Evolutionary conservation across 2,888 invertebrate species (phyloP), one percentile per base, ranked within the genome.

Genomic region (Pseudococcus jackbeardsleyi): DNA sequence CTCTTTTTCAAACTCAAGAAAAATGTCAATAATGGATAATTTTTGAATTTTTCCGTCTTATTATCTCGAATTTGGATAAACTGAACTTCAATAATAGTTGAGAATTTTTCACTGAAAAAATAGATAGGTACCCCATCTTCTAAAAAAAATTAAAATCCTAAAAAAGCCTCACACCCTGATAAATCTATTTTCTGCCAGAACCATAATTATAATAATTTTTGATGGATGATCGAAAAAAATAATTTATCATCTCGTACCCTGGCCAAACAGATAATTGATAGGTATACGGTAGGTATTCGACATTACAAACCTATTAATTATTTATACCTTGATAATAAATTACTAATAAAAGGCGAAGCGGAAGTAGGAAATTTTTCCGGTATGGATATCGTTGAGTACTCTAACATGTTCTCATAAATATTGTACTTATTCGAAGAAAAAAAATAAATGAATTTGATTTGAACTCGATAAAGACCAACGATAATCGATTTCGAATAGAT

Each of bases 261-360:
- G 8, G 42, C 59, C 54, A 17, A 42, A 79, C 39, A 19, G 26
- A 26, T 79, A 79, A 79, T 79, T 79, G 79, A 79, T 79, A 79
- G 72, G 72, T 72, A 72, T 72, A 15, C 26, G 26, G 26, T 33
- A 33, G 26, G 26, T 33, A 33, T 33, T 12, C 42, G 42, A 9
- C 42, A 42, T 79, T 42, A 39, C 79, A 42, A 15, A 42, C 42
- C 79, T 79, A 79, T 79, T 79, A 79, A 79, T 79, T 79, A 79
- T 79, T 79, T 79, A 79, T 79, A 79, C 79, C 79, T 79, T 79
- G 79, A 42, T 79, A 79, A 79, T 79, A 79, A 79, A 79, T 42
- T 39, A 79, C 42, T 46, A 79, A 79, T 79, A 79, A 79, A 79
- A 42, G 79, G 42, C 15, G n/a, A 42, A 79, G 42, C 79, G 79